phyloP scores from a whole-genome alignment of 2,113 vertebrate species.

The Tetrao urogallus region DNA sequence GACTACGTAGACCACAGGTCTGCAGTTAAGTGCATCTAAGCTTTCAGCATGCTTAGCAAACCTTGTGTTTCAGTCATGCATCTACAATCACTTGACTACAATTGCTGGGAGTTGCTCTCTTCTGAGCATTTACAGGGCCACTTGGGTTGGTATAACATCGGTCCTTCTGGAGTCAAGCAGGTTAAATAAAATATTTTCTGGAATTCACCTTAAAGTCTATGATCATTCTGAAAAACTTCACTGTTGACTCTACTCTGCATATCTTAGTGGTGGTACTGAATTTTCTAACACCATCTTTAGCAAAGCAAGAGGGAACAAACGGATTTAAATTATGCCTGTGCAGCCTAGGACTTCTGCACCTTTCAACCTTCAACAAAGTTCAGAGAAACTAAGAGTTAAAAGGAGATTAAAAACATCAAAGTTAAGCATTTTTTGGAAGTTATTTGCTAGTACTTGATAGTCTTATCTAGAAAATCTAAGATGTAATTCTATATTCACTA shows the following conservation, averaged over 20 bases:
- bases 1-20: not conserved
- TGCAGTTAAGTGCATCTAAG: not conserved
- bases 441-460: not conserved
- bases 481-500: not conserved
- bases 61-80: not conserved
- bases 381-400: not conserved
- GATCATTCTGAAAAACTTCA: not conserved
- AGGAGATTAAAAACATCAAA: not conserved
- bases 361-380: not conserved
- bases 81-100: not conserved
- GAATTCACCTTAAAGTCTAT: not conserved
- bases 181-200: not conserved
- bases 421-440: not conserved
- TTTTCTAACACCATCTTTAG: not conserved
- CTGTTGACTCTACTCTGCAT: not conserved
- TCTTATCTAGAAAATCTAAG: not conserved
- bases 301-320: not conserved
- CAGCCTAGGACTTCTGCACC: not conserved
- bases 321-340: not conserved
- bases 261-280: not conserved
- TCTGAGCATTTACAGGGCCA: not conserved
- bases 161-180: not conserved
- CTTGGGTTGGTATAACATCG: not conserved
- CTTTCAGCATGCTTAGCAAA: not conserved
- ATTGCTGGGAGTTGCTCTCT: not conserved